A percentile compares a stretch with the other conserved stretches of the same genome.
phyloP scores from a whole-genome alignment of 2,888 invertebrate genomes.

The Phyllotreta cruciferae region DNA sequence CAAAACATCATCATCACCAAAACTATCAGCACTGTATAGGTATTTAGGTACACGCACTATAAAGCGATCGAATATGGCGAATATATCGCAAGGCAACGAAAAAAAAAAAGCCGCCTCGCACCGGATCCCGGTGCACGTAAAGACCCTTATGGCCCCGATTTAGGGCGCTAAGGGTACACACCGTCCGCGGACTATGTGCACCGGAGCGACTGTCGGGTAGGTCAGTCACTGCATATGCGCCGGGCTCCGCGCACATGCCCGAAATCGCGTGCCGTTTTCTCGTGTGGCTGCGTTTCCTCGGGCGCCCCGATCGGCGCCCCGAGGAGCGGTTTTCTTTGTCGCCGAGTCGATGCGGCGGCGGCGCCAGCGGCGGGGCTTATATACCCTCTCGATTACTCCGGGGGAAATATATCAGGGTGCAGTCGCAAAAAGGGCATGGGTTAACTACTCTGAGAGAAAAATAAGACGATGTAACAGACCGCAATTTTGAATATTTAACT shows the following conservation, averaged over 20 bases:
- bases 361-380: slow-evolving; percentile 22
- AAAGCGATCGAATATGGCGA: slow-evolving; percentile 14
- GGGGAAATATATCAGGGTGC: too few species aligned
- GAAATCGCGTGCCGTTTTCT: slow-evolving; percentile 12
- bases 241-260: slow-evolving; percentile 43
- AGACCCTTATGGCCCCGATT: slow-evolving; percentile 55
- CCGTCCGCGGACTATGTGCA: slow-evolving; percentile 55
- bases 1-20: slow-evolving; percentile 35
- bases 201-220: slow-evolving; percentile 58
- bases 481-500: too few species aligned
- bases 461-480: too few species aligned
- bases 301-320: slow-evolving; percentile 32
- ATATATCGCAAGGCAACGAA: not conserved
- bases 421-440: too few species aligned
- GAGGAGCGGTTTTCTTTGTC: slow-evolving; percentile 29
- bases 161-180: slow-evolving; percentile 57
- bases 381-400: too few species aligned
- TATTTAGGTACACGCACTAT: slow-evolving; percentile 1
- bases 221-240: slow-evolving; percentile 61
- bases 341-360: slow-evolving; percentile 22
- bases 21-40: slow-evolving; percentile 24
- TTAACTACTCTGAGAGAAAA: too few species aligned
- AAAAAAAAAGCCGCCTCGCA: slow-evolving; percentile 15
- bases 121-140: slow-evolving; percentile 21
- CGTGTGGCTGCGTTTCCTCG: slow-evolving; percentile 30